Evolutionary conservation across 2,113 vertebrate genomes (phyloP), one percentile per base, ranked within the genome.

Genomic region (Hystrix brachyura): DNA sequence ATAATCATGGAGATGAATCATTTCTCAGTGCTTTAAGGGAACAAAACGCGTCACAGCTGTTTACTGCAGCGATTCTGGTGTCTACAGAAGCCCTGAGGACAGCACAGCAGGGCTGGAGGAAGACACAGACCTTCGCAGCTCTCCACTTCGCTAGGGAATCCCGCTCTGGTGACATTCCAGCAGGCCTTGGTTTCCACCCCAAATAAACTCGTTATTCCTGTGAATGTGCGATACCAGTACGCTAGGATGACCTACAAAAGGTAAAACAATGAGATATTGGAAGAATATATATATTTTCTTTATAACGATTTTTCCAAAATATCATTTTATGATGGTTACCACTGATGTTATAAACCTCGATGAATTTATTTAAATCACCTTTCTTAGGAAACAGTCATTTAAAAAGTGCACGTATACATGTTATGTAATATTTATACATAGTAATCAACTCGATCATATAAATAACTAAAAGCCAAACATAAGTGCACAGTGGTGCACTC

Each of bases 91-190:
- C 46, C 43, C 27, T 17, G 90, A 43, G 34, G 32, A 74, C 57
- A 94, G 34, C 21, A 80, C 1, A 67, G n/a, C 25, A 85, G 43
- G 43, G 29, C 72, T 84, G 34, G 62, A 67, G 65, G 38, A 34
- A 62, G 51, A 79, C 76, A 71, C 96, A 96, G 98, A 99, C 99
- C 99, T 99, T 99, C 99, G 97, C 99, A 99, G 98, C 99, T 99
- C 97, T 99, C 99, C 95, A 99, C 98, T n/a, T 99, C 99, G 93
- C 98, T 99, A 74, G 99, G 98, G 7, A 99, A 99, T 93, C 99
- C 99, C 64, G 99, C 98, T 98, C 99, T 99, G 98, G 99, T 99
- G 89, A 99, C 99, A 87, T 99, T 99, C 99, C 99, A 99, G 95
- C 99, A 99, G 34, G 98, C 99, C 98, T 99, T 99, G 1, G 99